Evolutionary conservation across 1,140 invertebrate species (phyloP).

Genomic region (Drosophila neocordata): DNA sequence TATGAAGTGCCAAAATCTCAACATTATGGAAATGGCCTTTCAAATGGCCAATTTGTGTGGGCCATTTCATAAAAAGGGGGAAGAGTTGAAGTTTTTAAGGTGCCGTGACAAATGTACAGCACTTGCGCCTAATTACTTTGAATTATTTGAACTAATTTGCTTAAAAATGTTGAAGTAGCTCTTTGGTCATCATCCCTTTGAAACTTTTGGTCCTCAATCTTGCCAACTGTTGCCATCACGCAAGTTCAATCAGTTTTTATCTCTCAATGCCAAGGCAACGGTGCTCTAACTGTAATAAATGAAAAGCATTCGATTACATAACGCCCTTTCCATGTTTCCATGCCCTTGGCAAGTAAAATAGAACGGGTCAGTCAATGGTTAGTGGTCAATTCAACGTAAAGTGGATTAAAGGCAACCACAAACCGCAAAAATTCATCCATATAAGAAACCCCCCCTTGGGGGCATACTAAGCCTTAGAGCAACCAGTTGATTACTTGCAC

Average conservation of each 20-base stretch:
- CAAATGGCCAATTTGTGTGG: constrained; percentile 65
- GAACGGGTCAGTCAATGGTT: constrained; percentile 39
- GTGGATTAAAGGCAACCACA: constrained; percentile 47
- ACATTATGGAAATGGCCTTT: constrained; percentile 61
- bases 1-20: constrained; percentile 68
- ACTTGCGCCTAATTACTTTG: constrained; percentile 61
- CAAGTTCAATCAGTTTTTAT: constrained; percentile 58
- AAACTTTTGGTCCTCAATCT: constrained; percentile 56
- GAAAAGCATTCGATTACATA: constrained; percentile 69
- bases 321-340: constrained; percentile 42
- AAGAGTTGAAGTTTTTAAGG: constrained; percentile 43
- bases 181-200: constrained; percentile 27
- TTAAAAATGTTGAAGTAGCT: constrained; percentile 51
- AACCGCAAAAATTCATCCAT: constrained; percentile 61
- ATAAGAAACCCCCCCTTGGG: constrained; percentile 33
- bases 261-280: constrained; percentile 29
- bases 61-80: constrained; percentile 16
- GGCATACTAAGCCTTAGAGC: constrained; percentile 13
- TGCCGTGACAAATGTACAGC: constrained; percentile 40
- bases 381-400: constrained; percentile 15
- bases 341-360: background rate
- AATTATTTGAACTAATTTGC: constrained; percentile 71
- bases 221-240: constrained; percentile 79
- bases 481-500: constrained; percentile 48
- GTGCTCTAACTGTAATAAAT: constrained; percentile 46